Evolutionary conservation across 2,797 vertebrate species (phyloP).

Genomic region (Eupleurogrammus muticus): DNA sequence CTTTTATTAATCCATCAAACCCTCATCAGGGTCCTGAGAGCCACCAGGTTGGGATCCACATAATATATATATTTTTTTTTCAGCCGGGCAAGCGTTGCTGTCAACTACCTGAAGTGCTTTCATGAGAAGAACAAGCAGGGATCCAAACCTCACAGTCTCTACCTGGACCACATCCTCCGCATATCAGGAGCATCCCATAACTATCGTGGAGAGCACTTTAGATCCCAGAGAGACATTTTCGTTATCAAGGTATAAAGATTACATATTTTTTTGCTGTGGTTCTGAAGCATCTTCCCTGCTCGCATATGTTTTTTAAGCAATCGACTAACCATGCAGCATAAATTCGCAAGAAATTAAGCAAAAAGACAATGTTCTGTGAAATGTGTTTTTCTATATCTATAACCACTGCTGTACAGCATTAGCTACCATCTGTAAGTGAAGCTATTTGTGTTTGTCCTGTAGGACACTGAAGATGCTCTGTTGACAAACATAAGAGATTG

Average conservation of each 20-base stretch:
- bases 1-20: no score
- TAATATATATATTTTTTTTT: not conserved
- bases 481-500: conserved; percentile 88
- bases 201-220: conserved; percentile 85
- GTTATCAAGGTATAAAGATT: conserved; percentile 82
- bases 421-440: not conserved
- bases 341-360: no score
- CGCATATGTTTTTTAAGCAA: not conserved
- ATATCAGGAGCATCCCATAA: conserved; percentile 84
- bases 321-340: no score
- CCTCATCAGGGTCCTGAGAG: no score
- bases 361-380: no score
- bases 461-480: conserved; percentile 91
- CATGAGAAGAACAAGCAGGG: conserved; percentile 92
- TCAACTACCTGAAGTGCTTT: conserved; percentile 90
- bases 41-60: no score
- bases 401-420: not conserved
- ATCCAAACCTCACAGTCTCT: conserved; percentile 88
- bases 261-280: not conserved
- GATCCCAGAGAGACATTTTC: conserved; percentile 88
- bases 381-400: no score
- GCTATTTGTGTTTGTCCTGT: conserved; percentile 43
- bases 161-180: conserved; percentile 90
- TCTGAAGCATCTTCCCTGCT: not conserved
- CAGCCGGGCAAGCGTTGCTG: conserved; percentile 89